Evolutionary conservation across 92 coral and sea anemone genomes (phyloP).

Genomic region (Nematostella vectensis): DNA sequence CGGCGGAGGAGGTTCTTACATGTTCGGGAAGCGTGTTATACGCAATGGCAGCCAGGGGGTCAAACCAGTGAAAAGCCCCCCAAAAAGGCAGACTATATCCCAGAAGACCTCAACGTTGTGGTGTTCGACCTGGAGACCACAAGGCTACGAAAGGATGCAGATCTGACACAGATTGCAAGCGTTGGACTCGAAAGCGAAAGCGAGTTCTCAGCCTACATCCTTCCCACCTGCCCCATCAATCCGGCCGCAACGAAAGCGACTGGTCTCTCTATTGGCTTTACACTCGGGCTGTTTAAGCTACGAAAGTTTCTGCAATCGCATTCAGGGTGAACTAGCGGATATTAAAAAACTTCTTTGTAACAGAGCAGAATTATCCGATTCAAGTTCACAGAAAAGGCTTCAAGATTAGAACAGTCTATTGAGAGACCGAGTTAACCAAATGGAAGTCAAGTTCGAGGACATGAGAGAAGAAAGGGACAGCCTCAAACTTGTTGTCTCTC

Average conservation of each 20-base stretch:
- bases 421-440: no score
- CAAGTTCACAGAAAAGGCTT: no score
- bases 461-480: no score
- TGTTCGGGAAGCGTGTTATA: background rate
- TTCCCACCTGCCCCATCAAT: slow-evolving; percentile 13
- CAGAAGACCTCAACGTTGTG: background rate
- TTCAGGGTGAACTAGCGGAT: no score
- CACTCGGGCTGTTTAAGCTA: no score
- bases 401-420: no score
- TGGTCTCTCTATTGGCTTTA: slow-evolving; percentile 13
- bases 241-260: slow-evolving; percentile 15
- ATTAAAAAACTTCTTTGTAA: no score
- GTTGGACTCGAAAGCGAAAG: slow-evolving; percentile 6
- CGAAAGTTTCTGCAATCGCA: no score
- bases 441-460: no score
- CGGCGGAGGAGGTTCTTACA: background rate
- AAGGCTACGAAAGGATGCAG: slow-evolving; percentile 13
- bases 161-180: slow-evolving; percentile 13
- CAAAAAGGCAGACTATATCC: background rate
- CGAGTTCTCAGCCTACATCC: slow-evolving; percentile 6
- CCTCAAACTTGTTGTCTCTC: no score
- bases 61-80: slow-evolving; percentile 4
- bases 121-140: slow-evolving; percentile 13
- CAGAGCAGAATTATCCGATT: no score
- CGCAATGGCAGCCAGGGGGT: background rate